Evolutionary conservation across 1,140 invertebrate species (phyloP).

Genomic region (Hypothenemus hampei): DNA sequence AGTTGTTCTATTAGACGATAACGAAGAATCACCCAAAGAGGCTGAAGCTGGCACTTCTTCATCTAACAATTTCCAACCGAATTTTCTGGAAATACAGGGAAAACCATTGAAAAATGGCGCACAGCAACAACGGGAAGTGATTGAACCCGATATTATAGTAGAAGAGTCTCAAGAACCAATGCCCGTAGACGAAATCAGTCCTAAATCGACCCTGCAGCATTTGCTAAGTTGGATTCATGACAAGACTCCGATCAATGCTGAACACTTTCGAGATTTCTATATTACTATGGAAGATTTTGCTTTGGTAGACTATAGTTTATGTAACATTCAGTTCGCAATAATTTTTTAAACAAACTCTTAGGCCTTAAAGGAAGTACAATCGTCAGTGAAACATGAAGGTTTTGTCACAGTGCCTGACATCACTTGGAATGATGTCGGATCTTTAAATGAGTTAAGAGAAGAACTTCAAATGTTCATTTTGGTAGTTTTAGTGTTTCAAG

Average conservation of each 20-base stretch:
- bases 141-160: too few species aligned
- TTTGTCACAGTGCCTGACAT: slow-evolving; percentile 96
- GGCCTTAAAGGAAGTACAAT: slow-evolving; percentile 79
- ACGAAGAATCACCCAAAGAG: slow-evolving; percentile 6
- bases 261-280: slow-evolving; percentile 57
- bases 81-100: too few species aligned
- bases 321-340: too few species aligned
- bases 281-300: slow-evolving; percentile 73
- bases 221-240: slow-evolving; percentile 55
- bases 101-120: too few species aligned
- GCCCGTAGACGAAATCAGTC: slow-evolving; percentile 18
- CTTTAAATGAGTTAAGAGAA: slow-evolving; percentile 78
- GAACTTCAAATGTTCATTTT: slow-evolving; percentile 88
- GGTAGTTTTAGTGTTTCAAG: slow-evolving; percentile 49
- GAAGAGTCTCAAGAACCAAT: too few species aligned
- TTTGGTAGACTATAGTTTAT: slow-evolving; percentile 32
- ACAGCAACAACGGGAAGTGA: slow-evolving; percentile 12
- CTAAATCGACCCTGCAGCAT: slow-evolving; percentile 34
- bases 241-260: slow-evolving; percentile 50
- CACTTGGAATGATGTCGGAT: slow-evolving; percentile 96
- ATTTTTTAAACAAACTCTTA: too few species aligned
- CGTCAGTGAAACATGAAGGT: slow-evolving; percentile 94
- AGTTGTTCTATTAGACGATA: slow-evolving; percentile 37
- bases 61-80: too few species aligned
- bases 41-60: too few species aligned